A percentile compares a stretch with the other conserved stretches of the same genome.
phyloP scores from a whole-genome alignment of 1,140 invertebrate species.

The Tetragnatha versicolor region DNA sequence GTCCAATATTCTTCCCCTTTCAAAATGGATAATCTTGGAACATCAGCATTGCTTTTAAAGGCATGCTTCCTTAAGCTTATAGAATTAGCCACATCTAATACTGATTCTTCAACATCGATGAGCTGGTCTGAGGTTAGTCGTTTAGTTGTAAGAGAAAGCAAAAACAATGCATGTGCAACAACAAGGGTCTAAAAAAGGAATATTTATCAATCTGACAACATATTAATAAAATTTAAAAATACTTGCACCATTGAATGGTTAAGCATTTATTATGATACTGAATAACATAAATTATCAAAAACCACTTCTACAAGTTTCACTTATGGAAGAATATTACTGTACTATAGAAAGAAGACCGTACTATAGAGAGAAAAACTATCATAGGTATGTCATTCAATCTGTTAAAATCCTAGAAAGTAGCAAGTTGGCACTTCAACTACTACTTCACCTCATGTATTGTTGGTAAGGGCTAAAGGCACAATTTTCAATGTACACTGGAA shows the following conservation, averaged over 20 bases:
- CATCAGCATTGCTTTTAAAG: background rate
- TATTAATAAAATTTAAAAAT: too few species aligned
- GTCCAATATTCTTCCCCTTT: background rate
- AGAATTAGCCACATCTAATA: constrained; percentile 25
- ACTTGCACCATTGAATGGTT: background rate
- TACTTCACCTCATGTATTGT: too few species aligned
- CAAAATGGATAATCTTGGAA: background rate
- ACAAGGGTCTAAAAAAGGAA: constrained; percentile 18
- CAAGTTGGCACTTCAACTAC: too few species aligned
- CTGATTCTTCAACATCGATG: background rate
- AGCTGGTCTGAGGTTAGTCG: constrained; percentile 4
- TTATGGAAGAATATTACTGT: too few species aligned
- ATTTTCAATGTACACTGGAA: too few species aligned
- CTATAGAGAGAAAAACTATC: too few species aligned
- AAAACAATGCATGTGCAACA: background rate
- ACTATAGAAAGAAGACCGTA: too few species aligned
- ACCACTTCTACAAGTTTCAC: too few species aligned
- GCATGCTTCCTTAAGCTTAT: background rate
- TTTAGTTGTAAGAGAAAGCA: constrained; percentile 3
- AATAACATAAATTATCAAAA: background rate
- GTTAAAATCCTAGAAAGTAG: too few species aligned
- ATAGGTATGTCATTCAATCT: too few species aligned
- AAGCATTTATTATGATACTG: background rate
- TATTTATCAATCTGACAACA: background rate
- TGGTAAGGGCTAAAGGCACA: too few species aligned